Base-by-base conservation (phyloP, 2,888 invertebrate species). In the Caenorhabditis wallacei region DNA sequence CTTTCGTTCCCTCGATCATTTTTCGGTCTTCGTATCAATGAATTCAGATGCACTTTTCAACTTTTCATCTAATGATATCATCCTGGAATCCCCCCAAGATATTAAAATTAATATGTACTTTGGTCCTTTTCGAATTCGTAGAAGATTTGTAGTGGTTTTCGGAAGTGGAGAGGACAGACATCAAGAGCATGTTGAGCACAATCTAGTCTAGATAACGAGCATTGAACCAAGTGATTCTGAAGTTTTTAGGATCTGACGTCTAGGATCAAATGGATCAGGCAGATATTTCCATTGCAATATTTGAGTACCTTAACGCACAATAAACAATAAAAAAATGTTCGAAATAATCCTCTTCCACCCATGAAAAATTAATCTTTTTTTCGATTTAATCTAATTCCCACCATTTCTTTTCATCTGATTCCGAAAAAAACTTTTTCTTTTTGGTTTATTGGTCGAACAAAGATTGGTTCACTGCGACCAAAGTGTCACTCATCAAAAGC, bases 21-120 rank as follows among this genome's bases (percentile, higher is more conserved):
- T 68, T 66, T 80, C 72, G 68, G 40, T 80, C 68, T 53, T 66
- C 72, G 68, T 80, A 71, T 80, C 79, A 71, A 79, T 64, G 79
- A 57, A 79, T 71, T n/a, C 80, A 59, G 56, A 66, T 61, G 76
- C 61, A 69, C 76, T 76, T 76, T 76, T 69, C 69, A 68, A 53
- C 59, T 69, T 76, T 69, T 61, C 53, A 69, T 68, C 76, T 72
- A 26, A 24, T 54, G 54, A 43, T 64, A 30, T 35, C 13, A 16
- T 30, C 7, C 2, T 66, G 48, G 35, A 35, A 35, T 48, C 57
- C 24, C 20, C 43, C 46, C 46, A 3, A 48, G 3, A 18, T 48
- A 4, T 40, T 40, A 40, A 35, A 10, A 5, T 43, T 5, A 43
- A 48, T 48, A 18, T 48, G 18, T 48, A n/a, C 3, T 48, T 18